Percentiles rank a stretch among this genome's conserved stretches.
These are phyloP conservation scores for Labeo rohita DNA, from an alignment of 2,113 vertebrate genomes.

Conservation along the genomic window DNA sequence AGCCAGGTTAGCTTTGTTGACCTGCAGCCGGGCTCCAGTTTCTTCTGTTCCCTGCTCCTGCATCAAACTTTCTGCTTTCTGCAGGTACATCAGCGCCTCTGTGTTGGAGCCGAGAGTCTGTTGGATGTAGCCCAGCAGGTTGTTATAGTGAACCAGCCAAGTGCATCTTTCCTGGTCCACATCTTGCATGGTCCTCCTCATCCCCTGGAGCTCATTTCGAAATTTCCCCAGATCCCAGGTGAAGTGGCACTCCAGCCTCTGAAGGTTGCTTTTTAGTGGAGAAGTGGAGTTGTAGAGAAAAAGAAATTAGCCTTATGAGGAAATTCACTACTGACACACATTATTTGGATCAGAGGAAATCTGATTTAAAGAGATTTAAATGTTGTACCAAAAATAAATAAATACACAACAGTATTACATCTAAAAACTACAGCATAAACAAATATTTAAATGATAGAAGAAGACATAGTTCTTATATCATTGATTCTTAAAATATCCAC, in stretches of 20 bases:
- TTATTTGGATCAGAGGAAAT: background rate
- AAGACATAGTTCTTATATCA: background rate
- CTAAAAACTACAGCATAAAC: background rate
- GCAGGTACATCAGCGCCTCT: background rate
- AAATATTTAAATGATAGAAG: background rate
- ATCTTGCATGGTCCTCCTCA: background rate
- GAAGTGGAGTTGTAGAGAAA: background rate
- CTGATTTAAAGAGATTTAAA: background rate
- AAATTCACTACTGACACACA: background rate
- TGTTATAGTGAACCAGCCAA: background rate
- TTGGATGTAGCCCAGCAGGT: conserved; percentile 15
- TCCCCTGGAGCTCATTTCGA: background rate
- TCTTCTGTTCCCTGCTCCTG: conserved; percentile 3
- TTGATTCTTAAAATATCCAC: background rate
- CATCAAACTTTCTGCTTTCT: conserved; percentile 19
- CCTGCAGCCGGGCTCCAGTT: conserved; percentile 11
- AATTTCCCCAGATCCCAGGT: conserved; percentile 23
- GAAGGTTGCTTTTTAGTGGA: background rate
- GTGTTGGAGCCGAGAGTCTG: background rate
- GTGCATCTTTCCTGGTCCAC: background rate
- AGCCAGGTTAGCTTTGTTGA: conserved; percentile 27
- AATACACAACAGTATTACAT: background rate
- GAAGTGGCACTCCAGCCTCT: conserved; percentile 35
- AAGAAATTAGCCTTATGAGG: background rate
- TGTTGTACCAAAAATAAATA: background rate